Percentiles rank a stretch among this genome's conserved stretches.
Conservation (phyloP, 2,113 vertebrate genomes). For the Ceuthmochares aereus region DNA sequence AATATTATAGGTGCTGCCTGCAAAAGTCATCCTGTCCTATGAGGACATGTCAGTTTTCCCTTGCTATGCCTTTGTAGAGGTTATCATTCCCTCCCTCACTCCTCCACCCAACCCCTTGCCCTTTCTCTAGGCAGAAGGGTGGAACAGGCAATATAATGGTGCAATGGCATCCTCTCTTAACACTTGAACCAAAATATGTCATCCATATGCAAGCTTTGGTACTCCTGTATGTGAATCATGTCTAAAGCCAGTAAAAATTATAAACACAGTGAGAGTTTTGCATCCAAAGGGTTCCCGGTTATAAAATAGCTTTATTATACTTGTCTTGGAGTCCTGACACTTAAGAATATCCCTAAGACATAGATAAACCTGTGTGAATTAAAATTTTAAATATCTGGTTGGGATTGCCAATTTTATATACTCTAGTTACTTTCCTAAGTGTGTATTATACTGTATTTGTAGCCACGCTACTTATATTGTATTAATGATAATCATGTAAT, state of each 20-base stretch:
- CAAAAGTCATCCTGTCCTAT: background rate
- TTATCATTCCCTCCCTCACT: background rate
- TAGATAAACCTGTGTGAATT: background rate
- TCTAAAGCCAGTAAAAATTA: background rate
- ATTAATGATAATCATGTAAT: background rate
- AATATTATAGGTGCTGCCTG: background rate
- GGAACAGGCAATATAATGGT: background rate
- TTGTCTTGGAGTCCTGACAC: background rate
- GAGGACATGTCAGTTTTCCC: background rate
- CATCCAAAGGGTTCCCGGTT: background rate
- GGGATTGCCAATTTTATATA: background rate
- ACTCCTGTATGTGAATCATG: background rate
- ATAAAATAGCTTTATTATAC: background rate
- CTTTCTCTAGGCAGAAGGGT: background rate
- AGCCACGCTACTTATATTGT: background rate
- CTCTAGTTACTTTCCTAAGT: background rate
- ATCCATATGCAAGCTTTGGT: accelerated
- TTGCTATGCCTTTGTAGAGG: background rate
- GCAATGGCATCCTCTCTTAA: background rate
- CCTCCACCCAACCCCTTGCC: background rate
- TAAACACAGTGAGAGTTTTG: background rate
- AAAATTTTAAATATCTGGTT: background rate
- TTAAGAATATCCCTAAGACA: background rate
- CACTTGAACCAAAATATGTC: background rate
- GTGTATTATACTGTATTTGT: background rate